Conservation (phyloP, 2,113 vertebrate species). For the Ctenodactylus gundi region DNA sequence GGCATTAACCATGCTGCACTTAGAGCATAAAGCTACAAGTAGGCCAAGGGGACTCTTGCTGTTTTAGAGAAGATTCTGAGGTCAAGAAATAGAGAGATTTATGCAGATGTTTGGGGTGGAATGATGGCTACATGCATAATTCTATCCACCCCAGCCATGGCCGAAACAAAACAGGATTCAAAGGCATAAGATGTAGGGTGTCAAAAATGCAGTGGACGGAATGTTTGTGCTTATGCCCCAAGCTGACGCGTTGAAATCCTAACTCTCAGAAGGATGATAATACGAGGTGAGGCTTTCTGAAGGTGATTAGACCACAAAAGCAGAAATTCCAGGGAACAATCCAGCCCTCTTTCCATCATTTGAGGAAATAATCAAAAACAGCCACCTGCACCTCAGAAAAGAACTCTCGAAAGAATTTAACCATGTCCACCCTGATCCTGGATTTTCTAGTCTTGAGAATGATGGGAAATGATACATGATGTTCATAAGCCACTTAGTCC, state of each 20-base stretch:
- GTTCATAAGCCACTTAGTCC: neutral
- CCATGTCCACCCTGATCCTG: neutral
- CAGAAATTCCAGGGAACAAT: neutral
- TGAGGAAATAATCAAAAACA: neutral
- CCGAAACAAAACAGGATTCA: neutral
- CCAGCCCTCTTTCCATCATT: neutral
- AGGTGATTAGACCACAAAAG: neutral
- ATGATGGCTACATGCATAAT: neutral
- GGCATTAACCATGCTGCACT: neutral
- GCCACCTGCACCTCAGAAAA: neutral
- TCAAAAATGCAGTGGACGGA: neutral
- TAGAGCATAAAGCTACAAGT: neutral
- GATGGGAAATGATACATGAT: neutral
- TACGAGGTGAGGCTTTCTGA: neutral
- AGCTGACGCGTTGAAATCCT: neutral
- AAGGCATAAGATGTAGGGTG: neutral
- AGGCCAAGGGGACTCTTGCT: neutral
- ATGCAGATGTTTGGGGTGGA: neutral
- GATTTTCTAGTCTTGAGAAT: neutral
- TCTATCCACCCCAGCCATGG: neutral
- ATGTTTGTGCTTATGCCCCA: neutral
- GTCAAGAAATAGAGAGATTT: neutral
- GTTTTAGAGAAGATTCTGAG: neutral
- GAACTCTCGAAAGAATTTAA: neutral
- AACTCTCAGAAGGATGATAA: neutral